Base-by-base conservation (phyloP, 2,113 vertebrate genomes). In the Panthera tigris region DNA sequence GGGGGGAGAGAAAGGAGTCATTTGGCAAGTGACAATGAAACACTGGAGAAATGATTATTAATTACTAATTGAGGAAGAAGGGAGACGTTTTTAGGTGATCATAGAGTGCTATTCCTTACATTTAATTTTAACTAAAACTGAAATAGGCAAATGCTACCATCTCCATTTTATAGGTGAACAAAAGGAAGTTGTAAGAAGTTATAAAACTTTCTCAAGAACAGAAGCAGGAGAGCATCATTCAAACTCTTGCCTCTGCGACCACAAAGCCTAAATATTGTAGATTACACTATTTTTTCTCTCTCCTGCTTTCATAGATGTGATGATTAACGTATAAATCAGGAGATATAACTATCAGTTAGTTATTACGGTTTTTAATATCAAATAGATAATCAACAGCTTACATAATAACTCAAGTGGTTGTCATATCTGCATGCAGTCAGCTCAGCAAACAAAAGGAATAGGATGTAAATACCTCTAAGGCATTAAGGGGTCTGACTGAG, bases 101-200 rank as follows among this genome's bases (percentile, higher is more conserved):
- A 91, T 41, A 39, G 93, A 83, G 45, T 71, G 36, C 2, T 63
- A 48, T 15, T 82, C 4, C 10, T 89, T 93, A 36, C 31, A 93
- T 33, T 91, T 80, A 92, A 79, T 76, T 71, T 11, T 94, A 25
- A 61, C 4, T n/a, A 94, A 76, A 94, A 78, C 27, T 93, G 71
- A 84, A 1, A 48, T 48, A 41, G 9, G 61, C 36, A 73, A 89
- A 41, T 65, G 48, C 55, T 8, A 76, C 19, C 4, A 25, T 78
- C 27, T 87, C n/a, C 5, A 36, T 57, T 86, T 82, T 50, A 89
- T 11, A 86, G 15, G 48, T 76, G 18, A 89, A 73, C 27, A 86
- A 95, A 86, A 31, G 86, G 61, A 92, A 76, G 36, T 71, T 83
- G 39, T 36, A 87, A 90, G 36, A 94, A 13, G 45, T 86, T 69